phyloP scores from a whole-genome alignment of 2,113 vertebrate species.

The Hemibagrus wyckioides region DNA sequence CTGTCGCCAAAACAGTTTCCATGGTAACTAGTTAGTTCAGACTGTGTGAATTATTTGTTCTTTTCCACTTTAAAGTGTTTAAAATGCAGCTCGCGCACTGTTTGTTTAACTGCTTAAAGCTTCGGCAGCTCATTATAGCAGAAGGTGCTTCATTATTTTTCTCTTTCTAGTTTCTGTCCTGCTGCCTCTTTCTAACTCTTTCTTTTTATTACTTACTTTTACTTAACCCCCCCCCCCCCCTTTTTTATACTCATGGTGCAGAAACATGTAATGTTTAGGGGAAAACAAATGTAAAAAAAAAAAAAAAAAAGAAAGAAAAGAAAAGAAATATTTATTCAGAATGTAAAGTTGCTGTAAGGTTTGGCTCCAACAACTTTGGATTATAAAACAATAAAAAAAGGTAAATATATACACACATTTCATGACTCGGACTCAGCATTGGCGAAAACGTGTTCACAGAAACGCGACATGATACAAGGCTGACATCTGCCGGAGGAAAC shows the following conservation, averaged over 20 bases:
- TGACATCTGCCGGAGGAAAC: constrained; percentile 41
- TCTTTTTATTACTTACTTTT: neutral
- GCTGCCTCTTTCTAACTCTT: neutral
- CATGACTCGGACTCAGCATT: neutral
- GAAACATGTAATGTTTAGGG: neutral
- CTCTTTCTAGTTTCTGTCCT: neutral
- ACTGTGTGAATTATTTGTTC: constrained; percentile 40
- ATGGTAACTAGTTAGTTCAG: constrained; percentile 56
- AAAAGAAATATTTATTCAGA: too few species aligned
- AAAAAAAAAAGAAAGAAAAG: too few species aligned
- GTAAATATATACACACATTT: neutral
- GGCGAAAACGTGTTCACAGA: neutral
- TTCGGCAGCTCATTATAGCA: constrained; percentile 27
- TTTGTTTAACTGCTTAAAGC: constrained; percentile 38
- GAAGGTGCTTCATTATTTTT: neutral
- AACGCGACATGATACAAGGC: neutral
- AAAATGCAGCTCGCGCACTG: constrained; percentile 48
- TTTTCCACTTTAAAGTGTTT: constrained; percentile 41
- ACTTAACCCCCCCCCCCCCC: too few species aligned
- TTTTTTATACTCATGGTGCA: neutral
- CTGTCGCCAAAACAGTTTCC: constrained; percentile 52
- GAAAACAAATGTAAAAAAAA: neutral
- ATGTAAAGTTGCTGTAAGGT: neutral
- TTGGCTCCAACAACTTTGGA: neutral
- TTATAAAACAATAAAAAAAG: neutral